Evolutionary conservation across 2,113 vertebrate genomes (phyloP).

Genomic region (Sturnira hondurensis): DNA sequence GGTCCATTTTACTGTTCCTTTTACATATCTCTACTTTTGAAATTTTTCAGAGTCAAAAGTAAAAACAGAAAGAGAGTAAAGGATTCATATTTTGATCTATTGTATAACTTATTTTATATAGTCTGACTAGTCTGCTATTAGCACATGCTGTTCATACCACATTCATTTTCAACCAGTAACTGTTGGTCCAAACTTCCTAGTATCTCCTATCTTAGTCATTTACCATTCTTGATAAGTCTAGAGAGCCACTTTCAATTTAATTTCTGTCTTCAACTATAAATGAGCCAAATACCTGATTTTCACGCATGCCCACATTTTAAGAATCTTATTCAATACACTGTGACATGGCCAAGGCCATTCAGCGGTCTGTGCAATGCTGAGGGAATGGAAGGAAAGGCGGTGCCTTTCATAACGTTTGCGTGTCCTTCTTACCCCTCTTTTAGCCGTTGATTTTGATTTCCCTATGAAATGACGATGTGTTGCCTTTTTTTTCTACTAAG

Average conservation of each 20-base stretch:
- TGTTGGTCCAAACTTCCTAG: slow-evolving; percentile 20
- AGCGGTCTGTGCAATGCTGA: background rate
- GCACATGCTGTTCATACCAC: background rate
- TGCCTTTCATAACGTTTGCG: background rate
- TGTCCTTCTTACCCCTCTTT: background rate
- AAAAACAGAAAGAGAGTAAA: background rate
- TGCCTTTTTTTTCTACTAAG: background rate
- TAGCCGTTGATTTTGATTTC: background rate
- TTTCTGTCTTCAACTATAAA: slow-evolving; percentile 40
- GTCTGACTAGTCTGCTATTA: background rate
- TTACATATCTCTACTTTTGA: background rate
- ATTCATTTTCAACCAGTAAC: slow-evolving; percentile 11
- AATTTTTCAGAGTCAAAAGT: background rate
- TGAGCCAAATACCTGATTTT: slow-evolving; percentile 30
- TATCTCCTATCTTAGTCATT: slow-evolving; percentile 23
- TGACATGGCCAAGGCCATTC: background rate
- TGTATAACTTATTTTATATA: background rate
- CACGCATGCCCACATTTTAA: background rate
- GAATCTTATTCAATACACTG: background rate
- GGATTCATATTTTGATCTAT: background rate
- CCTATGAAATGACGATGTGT: background rate
- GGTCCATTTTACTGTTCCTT: background rate
- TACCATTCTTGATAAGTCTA: slow-evolving; percentile 37
- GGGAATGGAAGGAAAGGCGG: background rate
- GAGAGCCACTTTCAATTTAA: slow-evolving; percentile 10